phyloP scores from a whole-genome alignment of 2,797 vertebrate genomes.

The Alfaro cultratus region DNA sequence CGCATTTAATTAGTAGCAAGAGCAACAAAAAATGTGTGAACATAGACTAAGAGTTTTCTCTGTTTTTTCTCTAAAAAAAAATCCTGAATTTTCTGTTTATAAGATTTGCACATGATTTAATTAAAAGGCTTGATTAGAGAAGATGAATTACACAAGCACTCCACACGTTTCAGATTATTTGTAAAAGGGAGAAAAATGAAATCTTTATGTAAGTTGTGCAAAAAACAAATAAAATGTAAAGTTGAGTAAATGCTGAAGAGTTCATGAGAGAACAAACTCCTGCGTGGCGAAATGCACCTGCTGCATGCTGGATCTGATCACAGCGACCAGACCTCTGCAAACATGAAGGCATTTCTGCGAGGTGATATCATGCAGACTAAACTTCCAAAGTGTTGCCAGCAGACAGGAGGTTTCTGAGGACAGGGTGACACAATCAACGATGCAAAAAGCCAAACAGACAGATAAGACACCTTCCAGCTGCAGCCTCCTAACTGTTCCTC shows the following conservation, averaged over 20 bases:
- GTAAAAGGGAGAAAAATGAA: no score
- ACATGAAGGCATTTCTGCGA: slow-evolving; percentile 11
- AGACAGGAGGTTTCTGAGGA: slow-evolving; percentile 41
- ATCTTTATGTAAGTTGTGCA: no score
- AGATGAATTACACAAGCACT: neutral
- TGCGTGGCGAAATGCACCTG: slow-evolving; percentile 8
- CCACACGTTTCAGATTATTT: neutral
- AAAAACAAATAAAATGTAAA: neutral
- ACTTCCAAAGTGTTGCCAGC: slow-evolving; percentile 57
- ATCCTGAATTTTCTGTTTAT: neutral
- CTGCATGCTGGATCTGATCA: slow-evolving; percentile 5
- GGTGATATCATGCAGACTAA: slow-evolving; percentile 35
- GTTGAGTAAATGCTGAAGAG: neutral
- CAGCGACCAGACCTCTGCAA: neutral
- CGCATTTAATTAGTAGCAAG: no score
- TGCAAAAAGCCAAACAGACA: slow-evolving; percentile 37
- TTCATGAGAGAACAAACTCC: neutral
- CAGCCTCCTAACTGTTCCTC: slow-evolving; percentile 1
- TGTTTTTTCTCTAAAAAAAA: neutral
- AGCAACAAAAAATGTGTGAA: no score
- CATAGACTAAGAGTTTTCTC: no score
- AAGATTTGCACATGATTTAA: neutral
- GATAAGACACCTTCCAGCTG: slow-evolving; percentile 38
- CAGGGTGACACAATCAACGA: slow-evolving; percentile 43
- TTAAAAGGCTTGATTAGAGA: neutral